Evolutionary conservation across 2,888 invertebrate species (phyloP).

Genomic region (Neelides folsomi): DNA sequence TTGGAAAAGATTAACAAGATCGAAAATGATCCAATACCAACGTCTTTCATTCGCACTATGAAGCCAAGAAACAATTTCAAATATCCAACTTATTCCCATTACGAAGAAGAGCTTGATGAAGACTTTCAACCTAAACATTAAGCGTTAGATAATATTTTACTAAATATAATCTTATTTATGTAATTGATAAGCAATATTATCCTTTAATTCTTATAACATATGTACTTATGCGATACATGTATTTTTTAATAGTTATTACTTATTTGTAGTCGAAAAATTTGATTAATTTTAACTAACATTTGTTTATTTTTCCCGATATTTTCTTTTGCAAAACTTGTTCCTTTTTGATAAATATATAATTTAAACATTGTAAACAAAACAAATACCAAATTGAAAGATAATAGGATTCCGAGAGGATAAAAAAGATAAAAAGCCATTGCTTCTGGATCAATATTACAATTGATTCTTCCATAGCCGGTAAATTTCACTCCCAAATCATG

Average conservation of each 20-base stretch:
- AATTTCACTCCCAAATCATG: too few species aligned
- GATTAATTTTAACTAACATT: constrained; percentile 5
- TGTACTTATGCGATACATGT: too few species aligned
- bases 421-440: constrained; percentile 11
- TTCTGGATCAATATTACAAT: too few species aligned
- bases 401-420: constrained; percentile 7
- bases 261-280: too few species aligned
- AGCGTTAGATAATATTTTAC: not conserved
- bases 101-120: constrained; percentile 28
- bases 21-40: constrained; percentile 24
- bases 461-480: too few species aligned
- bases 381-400: constrained; percentile 9
- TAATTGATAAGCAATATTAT: too few species aligned
- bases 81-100: constrained; percentile 31
- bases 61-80: constrained; percentile 26
- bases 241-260: too few species aligned
- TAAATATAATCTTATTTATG: not conserved
- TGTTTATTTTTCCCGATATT: constrained; percentile 9
- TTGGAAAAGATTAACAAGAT: constrained; percentile 27
- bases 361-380: constrained; percentile 10
- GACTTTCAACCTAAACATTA: constrained; percentile 15
- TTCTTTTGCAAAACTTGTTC: constrained; percentile 6
- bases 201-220: too few species aligned
- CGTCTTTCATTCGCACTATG: constrained; percentile 10
- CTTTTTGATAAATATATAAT: constrained; percentile 6